phyloP scores from a whole-genome alignment of 2,797 vertebrate genomes.

The Babyrousa celebensis region DNA sequence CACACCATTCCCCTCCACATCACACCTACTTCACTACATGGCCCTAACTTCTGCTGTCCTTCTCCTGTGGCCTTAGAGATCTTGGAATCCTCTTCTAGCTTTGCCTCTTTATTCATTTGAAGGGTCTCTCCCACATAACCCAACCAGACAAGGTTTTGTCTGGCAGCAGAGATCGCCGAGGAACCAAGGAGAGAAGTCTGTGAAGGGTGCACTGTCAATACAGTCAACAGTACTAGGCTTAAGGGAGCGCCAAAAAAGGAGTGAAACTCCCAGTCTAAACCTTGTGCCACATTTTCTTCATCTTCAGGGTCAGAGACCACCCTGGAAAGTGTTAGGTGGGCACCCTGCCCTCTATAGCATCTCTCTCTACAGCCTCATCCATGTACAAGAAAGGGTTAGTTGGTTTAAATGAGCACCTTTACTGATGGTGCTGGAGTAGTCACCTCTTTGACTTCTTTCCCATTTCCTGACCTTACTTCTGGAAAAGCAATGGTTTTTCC shows the following conservation, averaged over 20 bases:
- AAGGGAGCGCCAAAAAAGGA: background rate
- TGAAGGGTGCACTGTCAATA: background rate
- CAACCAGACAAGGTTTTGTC: background rate
- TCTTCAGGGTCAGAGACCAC: background rate
- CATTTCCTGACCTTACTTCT: constrained; percentile 52
- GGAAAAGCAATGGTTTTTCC: constrained; percentile 51
- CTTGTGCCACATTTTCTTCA: background rate
- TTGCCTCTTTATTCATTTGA: background rate
- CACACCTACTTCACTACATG: background rate
- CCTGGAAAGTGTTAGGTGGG: background rate
- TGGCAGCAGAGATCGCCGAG: background rate
- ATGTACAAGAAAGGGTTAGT: background rate
- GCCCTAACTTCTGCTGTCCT: no score
- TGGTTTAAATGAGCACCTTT: background rate
- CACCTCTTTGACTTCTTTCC: background rate
- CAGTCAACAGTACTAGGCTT: background rate
- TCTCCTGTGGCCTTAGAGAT: background rate
- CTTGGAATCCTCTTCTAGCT: background rate
- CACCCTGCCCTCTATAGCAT: background rate
- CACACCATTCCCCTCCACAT: background rate
- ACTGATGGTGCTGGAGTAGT: background rate
- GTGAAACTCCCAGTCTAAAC: background rate
- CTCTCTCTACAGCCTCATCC: background rate
- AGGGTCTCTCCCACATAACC: background rate
- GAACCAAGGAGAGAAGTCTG: background rate